Conservation (phyloP, 1,140 invertebrate species). For the Sesamia nonagrioides region DNA sequence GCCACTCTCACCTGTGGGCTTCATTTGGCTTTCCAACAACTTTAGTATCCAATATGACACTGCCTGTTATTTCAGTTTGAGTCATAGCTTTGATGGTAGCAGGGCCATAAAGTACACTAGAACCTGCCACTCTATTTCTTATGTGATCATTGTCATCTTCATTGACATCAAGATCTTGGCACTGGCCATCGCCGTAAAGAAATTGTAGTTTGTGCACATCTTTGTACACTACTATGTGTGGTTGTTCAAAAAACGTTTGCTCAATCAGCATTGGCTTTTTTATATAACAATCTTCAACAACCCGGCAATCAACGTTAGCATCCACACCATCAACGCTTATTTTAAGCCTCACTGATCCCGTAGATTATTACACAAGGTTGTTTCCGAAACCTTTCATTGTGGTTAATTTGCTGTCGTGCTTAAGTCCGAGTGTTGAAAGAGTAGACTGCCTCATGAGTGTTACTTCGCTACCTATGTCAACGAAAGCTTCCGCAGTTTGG, state of each 20-base stretch:
- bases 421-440: background rate
- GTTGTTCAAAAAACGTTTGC: slow-evolving; percentile 53
- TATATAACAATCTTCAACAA: slow-evolving; percentile 49
- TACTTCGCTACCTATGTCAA: slow-evolving; percentile 13
- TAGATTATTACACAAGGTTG: slow-evolving; percentile 46
- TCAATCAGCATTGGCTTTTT: slow-evolving; percentile 51
- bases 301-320: slow-evolving; percentile 49
- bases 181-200: slow-evolving; percentile 23
- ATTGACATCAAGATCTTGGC: background rate
- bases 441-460: background rate
- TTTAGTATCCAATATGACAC: slow-evolving; percentile 40
- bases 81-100: slow-evolving; percentile 38
- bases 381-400: slow-evolving; percentile 57
- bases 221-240: slow-evolving; percentile 52
- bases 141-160: slow-evolving; percentile 25
- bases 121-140: slow-evolving; percentile 4
- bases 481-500: background rate
- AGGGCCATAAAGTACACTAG: slow-evolving; percentile 27
- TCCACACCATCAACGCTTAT: slow-evolving; percentile 51
- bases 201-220: slow-evolving; percentile 47
- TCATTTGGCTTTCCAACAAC: too few species aligned
- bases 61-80: slow-evolving; percentile 19
- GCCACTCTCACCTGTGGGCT: slow-evolving; percentile 45
- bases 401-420: slow-evolving; percentile 43
- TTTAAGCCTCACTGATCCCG: slow-evolving; percentile 42